Evolutionary conservation across 2,113 vertebrate species (phyloP).

Genomic region (Pleuronectes platessa): DNA sequence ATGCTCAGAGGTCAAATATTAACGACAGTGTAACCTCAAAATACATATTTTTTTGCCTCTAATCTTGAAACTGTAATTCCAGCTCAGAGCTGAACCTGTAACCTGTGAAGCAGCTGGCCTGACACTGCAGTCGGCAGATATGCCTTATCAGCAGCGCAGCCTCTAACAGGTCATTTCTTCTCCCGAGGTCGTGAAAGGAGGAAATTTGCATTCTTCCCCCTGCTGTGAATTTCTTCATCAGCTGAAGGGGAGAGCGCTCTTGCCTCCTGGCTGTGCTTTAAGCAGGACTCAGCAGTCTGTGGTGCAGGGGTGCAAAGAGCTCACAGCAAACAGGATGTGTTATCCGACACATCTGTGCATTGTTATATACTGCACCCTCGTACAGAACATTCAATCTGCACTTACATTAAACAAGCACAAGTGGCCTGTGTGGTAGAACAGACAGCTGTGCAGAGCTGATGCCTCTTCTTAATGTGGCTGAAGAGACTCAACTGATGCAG

Average conservation of each 20-base stretch:
- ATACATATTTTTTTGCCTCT: not conserved
- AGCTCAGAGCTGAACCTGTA: constrained; percentile 10
- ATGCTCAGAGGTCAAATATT: too few species aligned
- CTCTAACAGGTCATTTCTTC: constrained; percentile 49
- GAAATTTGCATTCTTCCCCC: constrained; percentile 54
- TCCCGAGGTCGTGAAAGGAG: constrained; percentile 56
- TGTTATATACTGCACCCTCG: not conserved
- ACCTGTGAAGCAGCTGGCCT: constrained; percentile 57
- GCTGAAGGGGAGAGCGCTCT: constrained; percentile 58
- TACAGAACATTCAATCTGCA: not conserved
- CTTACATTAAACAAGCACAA: not conserved
- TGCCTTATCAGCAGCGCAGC: constrained; percentile 63
- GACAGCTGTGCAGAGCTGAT: constrained; percentile 15
- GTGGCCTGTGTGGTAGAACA: not conserved
- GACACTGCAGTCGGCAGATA: constrained; percentile 55
- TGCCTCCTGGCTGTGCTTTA: constrained; percentile 43
- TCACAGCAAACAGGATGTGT: constrained; percentile 24
- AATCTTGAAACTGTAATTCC: not conserved
- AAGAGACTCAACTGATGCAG: constrained; percentile 17
- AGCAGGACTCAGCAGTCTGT: constrained; percentile 56
- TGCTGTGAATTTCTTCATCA: constrained; percentile 43
- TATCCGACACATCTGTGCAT: constrained; percentile 13
- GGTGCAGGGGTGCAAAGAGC: constrained; percentile 40
- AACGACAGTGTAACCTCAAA: not conserved
- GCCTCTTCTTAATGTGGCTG: constrained; percentile 13